Conservation (phyloP, 1,140 invertebrate species). For the Muscidifurax raptorellus region DNA sequence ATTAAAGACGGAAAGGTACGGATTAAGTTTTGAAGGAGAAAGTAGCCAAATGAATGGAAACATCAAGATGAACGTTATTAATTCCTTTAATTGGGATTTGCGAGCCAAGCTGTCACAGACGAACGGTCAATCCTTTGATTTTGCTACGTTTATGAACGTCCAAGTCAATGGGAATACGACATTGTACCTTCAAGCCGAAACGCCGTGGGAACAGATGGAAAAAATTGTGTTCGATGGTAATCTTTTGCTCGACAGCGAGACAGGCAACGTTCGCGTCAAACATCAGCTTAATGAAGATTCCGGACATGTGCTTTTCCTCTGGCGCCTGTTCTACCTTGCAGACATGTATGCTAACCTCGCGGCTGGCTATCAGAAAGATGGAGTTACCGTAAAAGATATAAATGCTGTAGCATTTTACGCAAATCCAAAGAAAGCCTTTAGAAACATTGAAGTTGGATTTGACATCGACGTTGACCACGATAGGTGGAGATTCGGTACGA, state of each 20-base stretch:
- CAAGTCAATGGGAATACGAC: conserved; percentile 66
- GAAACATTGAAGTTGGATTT: conserved; percentile 74
- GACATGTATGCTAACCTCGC: conserved; percentile 65
- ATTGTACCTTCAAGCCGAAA: conserved; percentile 60
- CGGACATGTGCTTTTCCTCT: conserved; percentile 55
- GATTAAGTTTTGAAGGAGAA: conserved; percentile 46
- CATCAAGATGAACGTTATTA: conserved; percentile 57
- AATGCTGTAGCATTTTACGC: conserved; percentile 73
- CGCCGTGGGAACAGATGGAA: conserved; percentile 62
- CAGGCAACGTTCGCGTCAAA: conserved; percentile 59
- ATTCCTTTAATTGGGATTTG: conserved; percentile 68
- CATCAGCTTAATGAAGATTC: conserved; percentile 62
- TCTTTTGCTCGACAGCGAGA: conserved; percentile 57
- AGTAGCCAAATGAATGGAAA: conserved; percentile 56
- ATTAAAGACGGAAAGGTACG: conserved; percentile 57
- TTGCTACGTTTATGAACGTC: conserved; percentile 65
- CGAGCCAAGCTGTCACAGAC: conserved; percentile 34
- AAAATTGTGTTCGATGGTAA: conserved; percentile 62
- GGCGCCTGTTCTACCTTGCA: conserved; percentile 61
- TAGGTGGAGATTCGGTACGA: conserved; percentile 77
- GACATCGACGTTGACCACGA: conserved; percentile 76
- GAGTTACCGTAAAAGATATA: conserved; percentile 72
- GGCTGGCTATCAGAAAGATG: conserved; percentile 57
- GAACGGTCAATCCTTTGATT: conserved; percentile 44
- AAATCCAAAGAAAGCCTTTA: conserved; percentile 75